Percentiles rank a stretch among this genome's conserved stretches.
phyloP scores from a whole-genome alignment of 2,113 vertebrate species.

The Dasyprocta punctata region DNA sequence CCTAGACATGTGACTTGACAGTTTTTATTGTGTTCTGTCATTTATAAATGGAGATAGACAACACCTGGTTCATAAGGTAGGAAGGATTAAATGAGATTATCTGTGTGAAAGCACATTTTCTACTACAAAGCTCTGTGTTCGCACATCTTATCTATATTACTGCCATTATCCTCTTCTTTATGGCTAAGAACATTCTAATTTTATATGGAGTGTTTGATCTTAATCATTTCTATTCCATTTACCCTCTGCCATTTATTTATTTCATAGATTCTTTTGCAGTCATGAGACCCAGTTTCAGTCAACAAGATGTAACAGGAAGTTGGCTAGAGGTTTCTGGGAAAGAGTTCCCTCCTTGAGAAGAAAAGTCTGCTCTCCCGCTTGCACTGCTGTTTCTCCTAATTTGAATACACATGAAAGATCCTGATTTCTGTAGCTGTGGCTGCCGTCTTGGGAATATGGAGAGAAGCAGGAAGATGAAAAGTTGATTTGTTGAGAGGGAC shows the following conservation, averaged over 20 bases:
- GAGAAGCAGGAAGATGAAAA: background rate
- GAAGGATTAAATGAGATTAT: background rate
- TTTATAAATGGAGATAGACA: constrained; percentile 20
- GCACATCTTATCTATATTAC: background rate
- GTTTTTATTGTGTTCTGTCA: background rate
- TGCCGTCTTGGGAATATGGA: background rate
- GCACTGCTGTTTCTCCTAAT: background rate
- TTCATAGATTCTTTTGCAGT: constrained; percentile 24
- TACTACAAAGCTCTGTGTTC: background rate
- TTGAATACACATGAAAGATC: background rate
- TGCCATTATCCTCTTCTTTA: background rate
- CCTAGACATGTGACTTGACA: background rate
- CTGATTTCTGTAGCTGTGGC: background rate
- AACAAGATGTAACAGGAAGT: background rate
- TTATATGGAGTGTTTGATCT: background rate
- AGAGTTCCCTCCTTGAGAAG: background rate
- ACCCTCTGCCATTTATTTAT: background rate
- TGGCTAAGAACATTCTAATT: constrained; percentile 12
- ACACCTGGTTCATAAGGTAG: background rate
- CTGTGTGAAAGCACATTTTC: background rate
- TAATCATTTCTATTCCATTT: background rate
- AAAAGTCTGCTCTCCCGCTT: background rate
- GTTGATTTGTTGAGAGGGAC: background rate
- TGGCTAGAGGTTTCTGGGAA: background rate
- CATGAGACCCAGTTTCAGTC: background rate